Conservation (phyloP, 1,140 invertebrate genomes). For the Matsumurasca onukii region DNA sequence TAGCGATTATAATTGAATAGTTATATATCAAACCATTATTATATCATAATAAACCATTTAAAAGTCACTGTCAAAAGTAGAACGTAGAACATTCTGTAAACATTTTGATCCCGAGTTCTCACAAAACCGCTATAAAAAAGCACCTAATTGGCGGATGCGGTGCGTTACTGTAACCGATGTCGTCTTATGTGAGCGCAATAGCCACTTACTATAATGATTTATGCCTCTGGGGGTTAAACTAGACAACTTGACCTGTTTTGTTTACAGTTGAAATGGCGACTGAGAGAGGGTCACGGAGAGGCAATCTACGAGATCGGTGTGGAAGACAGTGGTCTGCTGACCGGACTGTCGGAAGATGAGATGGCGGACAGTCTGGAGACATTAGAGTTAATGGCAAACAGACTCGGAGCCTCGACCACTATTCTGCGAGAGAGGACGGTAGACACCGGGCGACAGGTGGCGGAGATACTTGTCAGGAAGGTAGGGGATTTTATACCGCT, state of each 20-base stretch:
- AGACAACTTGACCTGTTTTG: not conserved
- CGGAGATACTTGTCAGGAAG: conserved; percentile 91
- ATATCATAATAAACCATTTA: too few species aligned
- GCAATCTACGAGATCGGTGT: conserved; percentile 97
- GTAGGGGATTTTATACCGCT: conserved; percentile 47
- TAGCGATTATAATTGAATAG: too few species aligned
- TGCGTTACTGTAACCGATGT: too few species aligned
- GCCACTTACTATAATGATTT: too few species aligned
- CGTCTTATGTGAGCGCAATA: too few species aligned
- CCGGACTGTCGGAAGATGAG: conserved; percentile 68
- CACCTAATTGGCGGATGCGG: too few species aligned
- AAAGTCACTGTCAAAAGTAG: too few species aligned
- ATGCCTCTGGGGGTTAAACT: too few species aligned
- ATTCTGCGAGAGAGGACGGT: conserved; percentile 62
- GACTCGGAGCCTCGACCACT: conserved; percentile 77
- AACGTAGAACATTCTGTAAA: too few species aligned
- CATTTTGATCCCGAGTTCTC: too few species aligned
- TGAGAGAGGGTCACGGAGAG: conserved; percentile 86
- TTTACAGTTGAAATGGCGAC: conserved; percentile 78
- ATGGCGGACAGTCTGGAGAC: conserved; percentile 82
- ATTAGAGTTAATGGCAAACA: conserved; percentile 79
- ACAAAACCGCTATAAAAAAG: too few species aligned
- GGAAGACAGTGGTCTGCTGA: conserved; percentile 85
- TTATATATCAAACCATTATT: too few species aligned
- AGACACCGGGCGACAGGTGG: conserved; percentile 57